Percentiles rank a stretch among this genome's conserved stretches.
Conservation (phyloP, 37 sponge, comb jelly and placozoan genomes). For the Tethya wilhelma region DNA sequence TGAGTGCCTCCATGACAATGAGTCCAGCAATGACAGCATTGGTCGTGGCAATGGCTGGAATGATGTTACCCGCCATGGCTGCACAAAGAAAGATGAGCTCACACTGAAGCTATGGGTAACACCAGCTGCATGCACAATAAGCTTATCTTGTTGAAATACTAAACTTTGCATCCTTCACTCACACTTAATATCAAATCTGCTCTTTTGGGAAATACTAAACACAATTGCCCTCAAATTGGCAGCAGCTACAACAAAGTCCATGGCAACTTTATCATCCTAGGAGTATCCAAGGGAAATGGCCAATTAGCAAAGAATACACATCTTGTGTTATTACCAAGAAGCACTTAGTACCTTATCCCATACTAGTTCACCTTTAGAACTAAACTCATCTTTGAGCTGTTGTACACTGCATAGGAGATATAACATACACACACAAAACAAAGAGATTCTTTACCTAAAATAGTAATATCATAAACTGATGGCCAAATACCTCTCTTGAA, state of each 20-base stretch:
- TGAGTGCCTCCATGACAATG: conserved; percentile 95
- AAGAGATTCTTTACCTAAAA: too few relatives aligned
- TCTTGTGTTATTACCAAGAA: not conserved
- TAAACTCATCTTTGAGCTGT: conserved; percentile 44
- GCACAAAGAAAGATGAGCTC: not conserved
- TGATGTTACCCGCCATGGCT: conserved; percentile 99
- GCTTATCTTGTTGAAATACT: not conserved
- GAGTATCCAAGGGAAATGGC: not conserved
- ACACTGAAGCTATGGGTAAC: not conserved
- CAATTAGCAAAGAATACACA: not conserved
- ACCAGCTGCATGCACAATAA: not conserved
- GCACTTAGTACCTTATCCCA: conserved; percentile 86
- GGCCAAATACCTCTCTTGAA: conserved; percentile 57
- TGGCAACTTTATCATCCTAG: conserved; percentile 78
- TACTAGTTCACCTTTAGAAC: conserved; percentile 60
- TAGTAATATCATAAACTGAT: too few relatives aligned
- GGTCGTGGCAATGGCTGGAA: conserved; percentile 98
- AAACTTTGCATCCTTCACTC: not conserved
- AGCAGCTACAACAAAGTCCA: conserved; percentile 95
- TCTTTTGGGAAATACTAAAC: conserved; percentile 80
- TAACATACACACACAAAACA: not conserved
- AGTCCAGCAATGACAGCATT: conserved; percentile 98
- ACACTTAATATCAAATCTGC: conserved; percentile 96
- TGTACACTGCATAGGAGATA: conserved; percentile 32
- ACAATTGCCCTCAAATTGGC: conserved; percentile 85